Percentiles rank a stretch among this genome's conserved stretches.
Conservation (phyloP, 1,140 invertebrate species). For the Caenorhabditis tropicalis region DNA sequence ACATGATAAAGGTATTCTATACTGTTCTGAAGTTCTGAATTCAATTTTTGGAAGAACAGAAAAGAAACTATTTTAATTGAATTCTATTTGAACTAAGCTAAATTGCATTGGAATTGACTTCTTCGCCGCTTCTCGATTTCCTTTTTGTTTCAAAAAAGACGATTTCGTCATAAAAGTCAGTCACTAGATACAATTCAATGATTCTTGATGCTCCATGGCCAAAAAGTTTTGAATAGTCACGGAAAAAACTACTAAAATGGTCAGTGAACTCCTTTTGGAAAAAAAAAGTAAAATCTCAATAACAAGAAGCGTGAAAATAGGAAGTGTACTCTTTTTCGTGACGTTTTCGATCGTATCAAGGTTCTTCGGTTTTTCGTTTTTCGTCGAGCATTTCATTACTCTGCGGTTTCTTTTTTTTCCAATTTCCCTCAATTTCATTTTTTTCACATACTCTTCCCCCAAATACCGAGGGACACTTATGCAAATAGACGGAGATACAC, state of each 20-base stretch:
- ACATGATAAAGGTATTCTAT: conserved; percentile 42
- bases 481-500: conserved; percentile 26
- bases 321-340: not conserved
- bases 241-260: too few species aligned
- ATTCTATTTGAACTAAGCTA: too few species aligned
- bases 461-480: conserved; percentile 24
- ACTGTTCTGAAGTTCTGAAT: not conserved
- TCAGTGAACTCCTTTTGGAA: not conserved
- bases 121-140: too few species aligned
- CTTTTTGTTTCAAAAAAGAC: not conserved
- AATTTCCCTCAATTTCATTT: conserved; percentile 7
- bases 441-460: not conserved
- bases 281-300: not conserved
- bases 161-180: not conserved
- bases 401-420: conserved; percentile 9
- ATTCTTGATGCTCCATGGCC: conserved; percentile 1
- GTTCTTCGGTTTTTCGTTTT: conserved; percentile 28
- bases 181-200: not conserved
- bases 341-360: conserved; percentile 7
- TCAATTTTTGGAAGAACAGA: not conserved
- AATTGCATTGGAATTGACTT: too few species aligned
- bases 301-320: not conserved
- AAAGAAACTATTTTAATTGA: too few species aligned
- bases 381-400: conserved; percentile 30
- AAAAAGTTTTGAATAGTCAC: not conserved